Conservation (phyloP, 92 coral and sea anemone species). For the Ricordea florida region DNA sequence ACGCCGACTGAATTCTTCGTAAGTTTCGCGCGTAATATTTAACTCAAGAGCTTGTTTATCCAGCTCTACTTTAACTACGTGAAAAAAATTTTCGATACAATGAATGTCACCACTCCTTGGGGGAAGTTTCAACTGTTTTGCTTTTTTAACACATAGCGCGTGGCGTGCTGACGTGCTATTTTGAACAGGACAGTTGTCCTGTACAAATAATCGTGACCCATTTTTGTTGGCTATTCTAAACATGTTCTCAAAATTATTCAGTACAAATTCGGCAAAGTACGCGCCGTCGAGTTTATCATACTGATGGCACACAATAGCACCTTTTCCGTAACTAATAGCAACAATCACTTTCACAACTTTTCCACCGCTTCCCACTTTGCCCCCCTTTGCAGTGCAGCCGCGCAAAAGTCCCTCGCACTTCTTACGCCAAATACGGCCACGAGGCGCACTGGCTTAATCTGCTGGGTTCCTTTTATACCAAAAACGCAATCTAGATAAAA, state of each 20-base stretch:
- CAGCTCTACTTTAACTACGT: neutral
- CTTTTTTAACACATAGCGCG: neutral
- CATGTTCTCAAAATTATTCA: neutral
- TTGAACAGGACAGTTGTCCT: conserved; percentile 11
- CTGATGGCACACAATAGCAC: too few relatives aligned
- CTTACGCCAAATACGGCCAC: too few relatives aligned
- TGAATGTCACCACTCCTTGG: neutral
- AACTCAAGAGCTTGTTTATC: neutral
- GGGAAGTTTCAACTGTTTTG: neutral
- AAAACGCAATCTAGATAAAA: too few relatives aligned
- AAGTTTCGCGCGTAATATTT: neutral
- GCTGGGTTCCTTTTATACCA: too few relatives aligned
- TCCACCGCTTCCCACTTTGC: conserved; percentile 1
- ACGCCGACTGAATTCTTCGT: neutral
- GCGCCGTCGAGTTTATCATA: neutral
- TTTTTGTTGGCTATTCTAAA: neutral
- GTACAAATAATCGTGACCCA: neutral
- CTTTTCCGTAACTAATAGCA: neutral
- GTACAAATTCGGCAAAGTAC: too few relatives aligned
- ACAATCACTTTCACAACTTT: neutral
- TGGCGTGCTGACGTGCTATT: neutral
- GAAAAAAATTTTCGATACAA: neutral
- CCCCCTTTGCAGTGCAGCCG: neutral
- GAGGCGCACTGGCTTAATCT: too few relatives aligned
- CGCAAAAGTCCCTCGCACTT: neutral